Conservation (phyloP, 2,797 vertebrate species). For the Protosalanx chinensis region DNA sequence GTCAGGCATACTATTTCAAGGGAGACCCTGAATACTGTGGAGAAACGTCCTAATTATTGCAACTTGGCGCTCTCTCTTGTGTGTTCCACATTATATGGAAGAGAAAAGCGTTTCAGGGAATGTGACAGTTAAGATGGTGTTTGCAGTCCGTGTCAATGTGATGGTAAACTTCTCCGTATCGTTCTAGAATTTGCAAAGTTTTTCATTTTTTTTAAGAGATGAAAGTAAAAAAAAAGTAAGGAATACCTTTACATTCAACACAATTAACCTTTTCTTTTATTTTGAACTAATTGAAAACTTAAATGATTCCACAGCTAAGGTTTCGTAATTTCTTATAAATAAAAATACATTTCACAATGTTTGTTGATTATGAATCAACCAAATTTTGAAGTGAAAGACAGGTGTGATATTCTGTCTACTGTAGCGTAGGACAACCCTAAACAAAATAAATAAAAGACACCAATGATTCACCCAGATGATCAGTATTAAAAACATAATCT, state of each 20-base stretch:
- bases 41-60: conserved; percentile 11
- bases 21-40: conserved; percentile 4
- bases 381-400: not conserved
- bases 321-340: not conserved
- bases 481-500: not conserved
- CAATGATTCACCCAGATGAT: not conserved
- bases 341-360: not conserved
- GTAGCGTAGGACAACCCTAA: no score
- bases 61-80: conserved; percentile 23
- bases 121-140: not conserved
- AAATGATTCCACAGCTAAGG: not conserved
- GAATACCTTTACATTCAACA: not conserved
- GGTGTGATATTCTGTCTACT: not conserved
- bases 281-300: not conserved
- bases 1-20: conserved; percentile 27
- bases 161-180: not conserved
- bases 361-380: not conserved
- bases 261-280: not conserved
- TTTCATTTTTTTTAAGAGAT: not conserved
- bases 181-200: not conserved
- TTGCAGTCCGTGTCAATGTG: not conserved
- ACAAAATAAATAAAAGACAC: no score
- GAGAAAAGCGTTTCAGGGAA: conserved; percentile 8
- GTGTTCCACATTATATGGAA: conserved; percentile 7
- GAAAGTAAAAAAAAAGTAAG: not conserved